Percentiles rank a stretch among this genome's conserved stretches.
phyloP scores from a whole-genome alignment of 2,113 vertebrate genomes.

The Nannobrachium achirus region DNA sequence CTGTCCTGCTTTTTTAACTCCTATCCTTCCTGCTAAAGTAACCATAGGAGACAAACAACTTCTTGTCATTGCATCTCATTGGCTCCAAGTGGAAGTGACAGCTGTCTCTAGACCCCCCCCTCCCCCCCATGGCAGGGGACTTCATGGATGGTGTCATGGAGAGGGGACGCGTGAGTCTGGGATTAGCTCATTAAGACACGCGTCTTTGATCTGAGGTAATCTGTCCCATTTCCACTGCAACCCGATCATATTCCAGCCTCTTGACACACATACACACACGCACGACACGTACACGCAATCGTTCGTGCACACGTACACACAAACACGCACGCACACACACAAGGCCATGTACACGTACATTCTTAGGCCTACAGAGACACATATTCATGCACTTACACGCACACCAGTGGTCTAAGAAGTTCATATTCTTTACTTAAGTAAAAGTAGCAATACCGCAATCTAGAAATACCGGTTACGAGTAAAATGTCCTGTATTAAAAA shows the following conservation, averaged over 20 bases:
- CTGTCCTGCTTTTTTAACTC: slow-evolving; percentile 33
- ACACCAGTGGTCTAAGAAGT: no score
- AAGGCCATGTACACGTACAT: not conserved
- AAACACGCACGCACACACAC: slow-evolving; percentile 18
- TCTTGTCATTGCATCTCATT: slow-evolving; percentile 50
- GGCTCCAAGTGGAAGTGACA: slow-evolving; percentile 62
- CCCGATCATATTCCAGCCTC: slow-evolving; percentile 66
- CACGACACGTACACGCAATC: not conserved
- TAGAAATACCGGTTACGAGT: no score
- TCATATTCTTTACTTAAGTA: no score
- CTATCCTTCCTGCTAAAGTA: slow-evolving; percentile 29
- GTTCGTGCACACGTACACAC: not conserved
- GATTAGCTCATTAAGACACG: slow-evolving; percentile 70
- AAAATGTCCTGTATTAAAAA: no score
- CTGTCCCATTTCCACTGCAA: slow-evolving; percentile 69
- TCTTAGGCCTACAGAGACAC: not conserved
- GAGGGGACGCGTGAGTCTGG: slow-evolving; percentile 57
- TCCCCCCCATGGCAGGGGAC: slow-evolving; percentile 25
- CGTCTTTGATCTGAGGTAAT: slow-evolving; percentile 68
- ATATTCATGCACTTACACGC: no score
- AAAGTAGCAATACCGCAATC: no score
- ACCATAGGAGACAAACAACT: slow-evolving; percentile 33
- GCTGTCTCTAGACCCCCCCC: slow-evolving; percentile 55
- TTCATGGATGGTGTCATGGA: slow-evolving; percentile 52
- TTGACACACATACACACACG: slow-evolving; percentile 11